Evolutionary conservation across 2,797 vertebrate genomes (phyloP), one percentile per base, ranked within the genome.

Genomic region (Odontamblyopus lacepedii): DNA sequence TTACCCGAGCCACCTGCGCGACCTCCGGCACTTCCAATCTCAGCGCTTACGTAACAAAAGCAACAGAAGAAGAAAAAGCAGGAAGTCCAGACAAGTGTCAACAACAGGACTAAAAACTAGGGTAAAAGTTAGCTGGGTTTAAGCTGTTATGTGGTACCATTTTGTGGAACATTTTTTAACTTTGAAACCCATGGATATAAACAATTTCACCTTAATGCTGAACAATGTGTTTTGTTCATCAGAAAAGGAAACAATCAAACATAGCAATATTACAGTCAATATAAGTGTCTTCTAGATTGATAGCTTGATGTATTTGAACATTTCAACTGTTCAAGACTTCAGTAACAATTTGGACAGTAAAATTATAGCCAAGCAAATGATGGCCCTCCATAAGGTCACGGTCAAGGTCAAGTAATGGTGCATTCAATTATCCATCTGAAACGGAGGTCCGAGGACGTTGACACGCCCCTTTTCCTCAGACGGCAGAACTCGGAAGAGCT

Each of bases 21-120:
- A 90, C 88, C 88, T 82, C 48, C 30, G 83, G 79, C 48, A 19
- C 81, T 79, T 86, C 81, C 80, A 82, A 83, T 88, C 80, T 70
- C 50, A 3, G 53, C 77, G 0, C 78, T 88, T 89, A 81, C 84
- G 63, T 85, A 85, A 89, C 78, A 75, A 81, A 84, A 78, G 72
- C 30, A 70, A 71, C 69, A 12, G 13, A 48, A 48, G 70, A 53
- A 30, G 73, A n/a, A 38, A 77, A 71, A 81, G 80, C 23, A 70
- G 35, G 55, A 19, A 76, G 30, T 65, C 68, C 64, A 80, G 23
- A 65, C 2, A 70, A 76, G 75, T 78, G 78, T 75, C 75, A 79
- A 77, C 70, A 81, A 79, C 29, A 68, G 56, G 18, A 77, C 27
- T 53, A 67, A 66, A 80, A 82, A 84, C 79, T 76, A 80, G 69